Conservation (phyloP, 2,888 invertebrate species). For the Bembecia ichneumoniformis region DNA sequence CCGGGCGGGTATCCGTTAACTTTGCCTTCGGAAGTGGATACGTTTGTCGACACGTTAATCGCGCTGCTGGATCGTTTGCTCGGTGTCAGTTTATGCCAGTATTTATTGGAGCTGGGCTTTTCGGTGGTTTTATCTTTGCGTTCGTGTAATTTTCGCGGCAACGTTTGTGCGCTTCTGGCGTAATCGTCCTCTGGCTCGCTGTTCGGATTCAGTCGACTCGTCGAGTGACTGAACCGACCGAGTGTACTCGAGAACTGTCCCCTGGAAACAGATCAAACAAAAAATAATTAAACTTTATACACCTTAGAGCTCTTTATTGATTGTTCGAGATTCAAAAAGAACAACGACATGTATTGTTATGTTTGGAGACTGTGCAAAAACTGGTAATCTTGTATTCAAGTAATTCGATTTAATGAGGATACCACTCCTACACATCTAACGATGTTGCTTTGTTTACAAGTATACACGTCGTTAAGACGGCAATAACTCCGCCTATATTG, state of each 20-base stretch:
- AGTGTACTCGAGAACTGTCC: slow-evolving; percentile 81
- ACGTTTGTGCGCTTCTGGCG: slow-evolving; percentile 79
- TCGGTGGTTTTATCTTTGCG: slow-evolving; percentile 58
- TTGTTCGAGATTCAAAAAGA: slow-evolving; percentile 31
- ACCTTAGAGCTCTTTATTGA: slow-evolving; percentile 29
- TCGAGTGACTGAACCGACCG: slow-evolving; percentile 87
- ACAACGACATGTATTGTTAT: slow-evolving; percentile 48
- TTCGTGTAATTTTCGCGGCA: slow-evolving; percentile 78
- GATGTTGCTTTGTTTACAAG: slow-evolving; percentile 52
- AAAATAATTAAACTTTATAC: slow-evolving; percentile 21
- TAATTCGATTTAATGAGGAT: slow-evolving; percentile 61
- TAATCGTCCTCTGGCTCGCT: slow-evolving; percentile 64
- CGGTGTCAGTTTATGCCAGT: slow-evolving; percentile 66
- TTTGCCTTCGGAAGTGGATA: slow-evolving; percentile 45
- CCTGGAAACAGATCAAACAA: slow-evolving; percentile 65
- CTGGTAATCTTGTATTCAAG: slow-evolving; percentile 43
- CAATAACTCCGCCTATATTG: slow-evolving; percentile 14
- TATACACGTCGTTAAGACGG: slow-evolving; percentile 15
- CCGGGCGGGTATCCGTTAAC: slow-evolving; percentile 68
- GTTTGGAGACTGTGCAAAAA: slow-evolving; percentile 45
- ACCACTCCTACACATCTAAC: slow-evolving; percentile 51
- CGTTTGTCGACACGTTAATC: slow-evolving; percentile 75
- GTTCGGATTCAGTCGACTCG: slow-evolving; percentile 77
- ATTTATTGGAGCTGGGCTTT: slow-evolving; percentile 57
- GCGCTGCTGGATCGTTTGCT: slow-evolving; percentile 73